A percentile compares a stretch with the other conserved stretches of the same genome.
phyloP scores from a whole-genome alignment of 2,797 vertebrate species.

The Amblyopsis hoosieri region DNA sequence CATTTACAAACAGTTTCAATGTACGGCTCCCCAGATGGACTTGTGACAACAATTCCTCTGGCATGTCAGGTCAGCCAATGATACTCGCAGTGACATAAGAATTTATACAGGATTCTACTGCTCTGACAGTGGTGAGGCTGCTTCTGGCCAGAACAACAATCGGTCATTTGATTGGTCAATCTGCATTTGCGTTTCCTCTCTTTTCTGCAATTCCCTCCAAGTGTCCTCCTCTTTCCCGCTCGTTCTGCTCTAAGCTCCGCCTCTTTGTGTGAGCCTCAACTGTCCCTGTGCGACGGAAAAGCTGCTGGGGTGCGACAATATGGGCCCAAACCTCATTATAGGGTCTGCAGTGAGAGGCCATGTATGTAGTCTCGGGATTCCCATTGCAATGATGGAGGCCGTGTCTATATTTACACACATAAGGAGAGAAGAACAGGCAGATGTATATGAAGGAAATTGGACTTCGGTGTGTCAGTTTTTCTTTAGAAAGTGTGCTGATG shows the following conservation, averaged over 20 bases:
- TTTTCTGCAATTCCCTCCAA: neutral
- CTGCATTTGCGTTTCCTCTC: neutral
- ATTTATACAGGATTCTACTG: too few species aligned
- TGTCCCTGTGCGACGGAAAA: slow-evolving; percentile 5
- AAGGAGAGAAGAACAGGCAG: neutral
- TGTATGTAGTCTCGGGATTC: too few species aligned
- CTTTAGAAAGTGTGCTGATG: slow-evolving; percentile 11
- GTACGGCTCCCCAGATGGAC: too few species aligned
- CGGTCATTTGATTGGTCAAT: neutral
- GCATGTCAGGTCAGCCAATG: too few species aligned
- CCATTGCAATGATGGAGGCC: too few species aligned
- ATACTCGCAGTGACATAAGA: too few species aligned
- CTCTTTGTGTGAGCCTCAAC: slow-evolving; percentile 5
- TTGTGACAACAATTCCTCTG: too few species aligned
- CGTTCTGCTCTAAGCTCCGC: neutral
- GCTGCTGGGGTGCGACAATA: slow-evolving; percentile 18
- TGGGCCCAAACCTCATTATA: slow-evolving; percentile 48
- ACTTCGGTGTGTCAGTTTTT: slow-evolving; percentile 1
- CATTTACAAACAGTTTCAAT: too few species aligned
- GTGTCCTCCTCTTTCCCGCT: neutral
- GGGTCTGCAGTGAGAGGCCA: neutral
- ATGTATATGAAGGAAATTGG: slow-evolving; percentile 3
- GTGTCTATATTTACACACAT: neutral
- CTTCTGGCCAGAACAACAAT: too few species aligned
- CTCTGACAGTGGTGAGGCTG: too few species aligned